These are phyloP conservation scores for Tautogolabrus adspersus DNA, from an alignment of 2,113 vertebrate genomes.

Conservation along the genomic window DNA sequence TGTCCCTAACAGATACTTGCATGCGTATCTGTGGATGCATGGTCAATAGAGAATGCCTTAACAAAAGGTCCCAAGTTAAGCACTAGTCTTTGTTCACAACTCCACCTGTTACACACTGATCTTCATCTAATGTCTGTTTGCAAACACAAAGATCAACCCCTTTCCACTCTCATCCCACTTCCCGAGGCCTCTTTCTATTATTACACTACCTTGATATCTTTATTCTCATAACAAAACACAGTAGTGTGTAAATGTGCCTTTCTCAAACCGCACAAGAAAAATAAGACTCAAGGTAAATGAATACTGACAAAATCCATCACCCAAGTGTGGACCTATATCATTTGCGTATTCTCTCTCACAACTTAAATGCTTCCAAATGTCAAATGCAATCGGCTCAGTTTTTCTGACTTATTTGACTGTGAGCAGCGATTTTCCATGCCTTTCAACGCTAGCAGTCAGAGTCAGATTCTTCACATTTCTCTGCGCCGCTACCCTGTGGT, in stretches of 20 bases:
- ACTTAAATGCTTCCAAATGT: constrained; percentile 24
- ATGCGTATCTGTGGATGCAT: too few species aligned
- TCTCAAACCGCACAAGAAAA: neutral
- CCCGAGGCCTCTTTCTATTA: constrained; percentile 23
- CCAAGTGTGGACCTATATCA: constrained; percentile 19
- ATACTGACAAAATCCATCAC: constrained; percentile 31
- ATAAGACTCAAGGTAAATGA: constrained; percentile 34
- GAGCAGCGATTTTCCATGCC: constrained; percentile 50
- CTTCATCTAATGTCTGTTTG: neutral
- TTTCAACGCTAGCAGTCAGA: constrained; percentile 37
- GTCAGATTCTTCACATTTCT: constrained; percentile 52
- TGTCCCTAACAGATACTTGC: too few species aligned
- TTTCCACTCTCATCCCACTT: neutral
- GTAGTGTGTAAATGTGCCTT: neutral
- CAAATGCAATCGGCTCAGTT: constrained; percentile 22
- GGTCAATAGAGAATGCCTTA: too few species aligned
- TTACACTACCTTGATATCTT: constrained; percentile 19
- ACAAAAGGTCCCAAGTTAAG: neutral
- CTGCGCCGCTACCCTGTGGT: constrained; percentile 25
- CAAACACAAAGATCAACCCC: neutral
- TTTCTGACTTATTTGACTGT: constrained; percentile 30
- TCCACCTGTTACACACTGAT: constrained; percentile 4
- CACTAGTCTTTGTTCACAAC: neutral
- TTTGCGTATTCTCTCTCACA: constrained; percentile 14
- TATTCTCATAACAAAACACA: constrained; percentile 23